These are phyloP conservation scores for Drosophila virilis DNA, from an alignment of 1,140 invertebrate genomes.

Conservation along the genomic window DNA sequence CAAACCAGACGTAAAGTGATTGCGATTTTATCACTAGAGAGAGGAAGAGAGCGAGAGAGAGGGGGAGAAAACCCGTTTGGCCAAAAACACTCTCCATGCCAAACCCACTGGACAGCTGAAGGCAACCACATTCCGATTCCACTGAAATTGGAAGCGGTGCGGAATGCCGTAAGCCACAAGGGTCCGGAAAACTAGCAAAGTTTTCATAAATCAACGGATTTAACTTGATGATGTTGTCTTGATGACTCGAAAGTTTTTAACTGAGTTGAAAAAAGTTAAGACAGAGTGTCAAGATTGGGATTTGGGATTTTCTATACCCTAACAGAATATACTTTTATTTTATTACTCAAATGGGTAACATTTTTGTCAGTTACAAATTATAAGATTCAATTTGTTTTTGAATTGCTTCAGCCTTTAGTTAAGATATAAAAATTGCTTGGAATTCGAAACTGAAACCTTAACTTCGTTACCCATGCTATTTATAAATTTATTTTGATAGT, in stretches of 20 bases:
- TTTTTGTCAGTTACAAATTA: too few species aligned
- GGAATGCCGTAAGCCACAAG: conserved; percentile 13
- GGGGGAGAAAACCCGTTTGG: conserved; percentile 31
- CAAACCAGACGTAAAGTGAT: conserved; percentile 41
- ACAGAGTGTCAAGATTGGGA: background rate
- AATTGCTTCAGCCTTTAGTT: too few species aligned
- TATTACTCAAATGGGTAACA: too few species aligned
- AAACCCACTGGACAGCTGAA: conserved; percentile 6
- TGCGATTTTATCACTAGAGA: conserved; percentile 30
- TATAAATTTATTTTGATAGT: too few species aligned
- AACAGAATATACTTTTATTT: too few species aligned
- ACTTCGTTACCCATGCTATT: too few species aligned
- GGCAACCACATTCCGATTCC: conserved; percentile 20
- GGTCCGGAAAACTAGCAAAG: conserved; percentile 18
- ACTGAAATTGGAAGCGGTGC: conserved; percentile 5
- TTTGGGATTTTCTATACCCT: background rate
- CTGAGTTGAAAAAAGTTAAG: conserved; percentile 17
- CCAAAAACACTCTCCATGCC: conserved; percentile 20
- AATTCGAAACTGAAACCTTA: too few species aligned
- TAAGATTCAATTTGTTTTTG: too few species aligned
- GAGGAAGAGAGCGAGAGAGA: background rate
- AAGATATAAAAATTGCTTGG: too few species aligned
- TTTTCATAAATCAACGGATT: conserved; percentile 72
- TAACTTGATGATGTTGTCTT: conserved; percentile 14
- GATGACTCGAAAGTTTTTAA: conserved; percentile 8